Percentiles rank a stretch among this genome's conserved stretches.
These are phyloP conservation scores for Pterostichus niger DNA, from an alignment of 2,888 invertebrate genomes.

Conservation along the genomic window DNA sequence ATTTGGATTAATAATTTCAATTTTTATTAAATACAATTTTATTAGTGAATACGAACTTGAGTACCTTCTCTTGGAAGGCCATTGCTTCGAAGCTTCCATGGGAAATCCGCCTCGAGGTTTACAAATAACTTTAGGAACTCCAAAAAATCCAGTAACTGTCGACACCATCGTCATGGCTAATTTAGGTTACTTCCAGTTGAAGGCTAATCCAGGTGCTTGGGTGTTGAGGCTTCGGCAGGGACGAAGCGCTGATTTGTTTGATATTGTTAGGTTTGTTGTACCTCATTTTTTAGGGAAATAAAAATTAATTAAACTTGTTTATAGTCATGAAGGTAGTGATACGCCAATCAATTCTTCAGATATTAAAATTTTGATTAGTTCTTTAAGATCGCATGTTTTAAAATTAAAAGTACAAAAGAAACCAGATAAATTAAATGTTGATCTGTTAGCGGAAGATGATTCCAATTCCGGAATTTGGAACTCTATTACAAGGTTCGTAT, in stretches of 20 bases:
- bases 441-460: conserved; percentile 91
- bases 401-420: conserved; percentile 95
- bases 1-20: conserved; percentile 37
- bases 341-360: conserved; percentile 84
- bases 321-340: conserved; percentile 88
- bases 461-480: conserved; percentile 92
- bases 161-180: conserved; percentile 99
- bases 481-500: conserved; percentile 90
- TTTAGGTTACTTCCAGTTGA: conserved; percentile 98
- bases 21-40: too few species aligned
- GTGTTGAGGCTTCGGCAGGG: conserved; percentile 92
- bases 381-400: conserved; percentile 93
- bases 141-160: conserved; percentile 86
- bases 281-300: not conserved
- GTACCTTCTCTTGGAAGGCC: conserved; percentile 95
- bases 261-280: conserved; percentile 85
- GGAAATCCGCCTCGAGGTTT: conserved; percentile 97
- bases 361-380: conserved; percentile 89
- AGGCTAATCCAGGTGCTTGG: conserved; percentile 99
- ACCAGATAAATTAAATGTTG: conserved; percentile 91
- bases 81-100: conserved; percentile 94
- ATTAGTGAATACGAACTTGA: conserved; percentile 97
- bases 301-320: conserved; percentile 66
- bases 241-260: conserved; percentile 96
- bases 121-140: conserved; percentile 96